Conservation (phyloP, 2,113 vertebrate species). For the Montifringilla adamsi region DNA sequence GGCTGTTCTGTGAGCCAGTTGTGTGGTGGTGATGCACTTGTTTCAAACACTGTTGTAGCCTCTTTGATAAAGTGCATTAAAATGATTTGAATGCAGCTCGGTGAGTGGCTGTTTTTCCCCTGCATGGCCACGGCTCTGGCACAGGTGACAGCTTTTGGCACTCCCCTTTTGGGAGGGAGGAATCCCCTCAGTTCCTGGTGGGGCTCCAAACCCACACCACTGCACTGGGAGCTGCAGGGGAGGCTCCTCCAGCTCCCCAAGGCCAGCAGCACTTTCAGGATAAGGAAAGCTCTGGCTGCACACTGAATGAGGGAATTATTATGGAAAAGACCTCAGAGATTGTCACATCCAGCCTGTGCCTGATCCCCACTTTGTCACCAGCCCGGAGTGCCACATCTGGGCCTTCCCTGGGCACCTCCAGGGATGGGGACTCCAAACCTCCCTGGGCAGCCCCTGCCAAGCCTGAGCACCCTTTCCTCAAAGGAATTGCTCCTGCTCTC, state of each 20-base stretch:
- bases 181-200: too few species aligned
- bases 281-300: neutral
- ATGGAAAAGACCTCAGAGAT: neutral
- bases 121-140: neutral
- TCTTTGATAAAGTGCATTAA: slow-evolving; percentile 16
- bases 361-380: neutral
- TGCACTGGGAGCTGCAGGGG: neutral
- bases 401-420: neutral
- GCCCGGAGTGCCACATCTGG: neutral
- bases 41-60: neutral
- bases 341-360: neutral
- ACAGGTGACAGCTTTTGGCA: neutral
- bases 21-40: neutral
- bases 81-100: neutral
- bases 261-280: neutral
- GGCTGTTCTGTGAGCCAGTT: neutral
- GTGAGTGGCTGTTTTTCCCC: neutral
- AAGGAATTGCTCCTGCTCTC: neutral
- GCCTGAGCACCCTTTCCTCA: rapidly evolving
- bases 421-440: neutral
- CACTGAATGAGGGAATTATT: neutral
- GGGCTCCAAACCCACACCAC: neutral
- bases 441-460: neutral
- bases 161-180: neutral
- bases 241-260: neutral